Evolutionary conservation across 2,888 invertebrate genomes (phyloP).

Genomic region (Leptinotarsa rubiginosa): DNA sequence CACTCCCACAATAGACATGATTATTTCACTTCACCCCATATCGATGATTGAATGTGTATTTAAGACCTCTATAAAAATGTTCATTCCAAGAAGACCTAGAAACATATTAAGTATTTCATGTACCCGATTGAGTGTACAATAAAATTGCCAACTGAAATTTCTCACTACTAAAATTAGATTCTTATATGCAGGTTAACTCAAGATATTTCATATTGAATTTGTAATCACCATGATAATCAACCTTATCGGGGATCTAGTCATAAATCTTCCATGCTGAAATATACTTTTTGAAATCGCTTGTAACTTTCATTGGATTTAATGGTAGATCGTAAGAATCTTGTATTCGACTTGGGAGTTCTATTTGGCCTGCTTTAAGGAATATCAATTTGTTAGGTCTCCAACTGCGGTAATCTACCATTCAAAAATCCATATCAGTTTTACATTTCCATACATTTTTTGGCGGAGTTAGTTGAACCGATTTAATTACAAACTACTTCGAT

Average conservation of each 20-base stretch:
- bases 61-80: not conserved
- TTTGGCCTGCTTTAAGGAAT: not conserved
- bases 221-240: not conserved
- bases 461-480: too few relatives aligned
- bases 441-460: too few relatives aligned
- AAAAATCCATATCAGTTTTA: too few relatives aligned
- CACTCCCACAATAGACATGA: accelerated
- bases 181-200: constrained; percentile 2
- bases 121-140: not conserved
- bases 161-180: constrained; percentile 4
- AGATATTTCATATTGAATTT: not conserved
- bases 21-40: not conserved
- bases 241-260: not conserved
- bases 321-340: not conserved
- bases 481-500: too few relatives aligned
- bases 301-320: not conserved
- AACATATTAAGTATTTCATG: not conserved
- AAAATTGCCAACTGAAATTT: not conserved
- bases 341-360: not conserved
- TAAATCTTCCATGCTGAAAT: not conserved
- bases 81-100: not conserved
- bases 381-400: not conserved
- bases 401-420: not conserved
- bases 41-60: not conserved
- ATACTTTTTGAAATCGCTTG: not conserved